Conservation (phyloP, 2,113 vertebrate species). For the Syngnathoides biaculeatus region DNA sequence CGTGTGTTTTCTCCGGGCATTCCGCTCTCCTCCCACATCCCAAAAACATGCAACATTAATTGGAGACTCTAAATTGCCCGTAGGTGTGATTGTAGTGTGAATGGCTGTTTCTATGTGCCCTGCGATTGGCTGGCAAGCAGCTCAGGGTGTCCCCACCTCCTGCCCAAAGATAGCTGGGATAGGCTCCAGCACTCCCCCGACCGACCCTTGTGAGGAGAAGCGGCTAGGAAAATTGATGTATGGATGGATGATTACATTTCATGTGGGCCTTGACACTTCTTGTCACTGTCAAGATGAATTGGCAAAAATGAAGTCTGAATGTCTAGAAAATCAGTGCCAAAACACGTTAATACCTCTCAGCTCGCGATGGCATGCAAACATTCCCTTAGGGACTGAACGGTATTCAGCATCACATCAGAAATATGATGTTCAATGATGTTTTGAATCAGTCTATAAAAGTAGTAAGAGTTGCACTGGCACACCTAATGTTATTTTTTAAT, state of each 20-base stretch:
- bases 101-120: too few species aligned
- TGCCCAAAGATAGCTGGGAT: too few species aligned
- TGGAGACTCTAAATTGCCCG: too few species aligned
- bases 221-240: too few species aligned
- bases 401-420: background rate
- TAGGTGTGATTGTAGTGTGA: too few species aligned
- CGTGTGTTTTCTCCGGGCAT: too few species aligned
- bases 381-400: background rate
- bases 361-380: background rate
- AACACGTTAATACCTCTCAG: background rate
- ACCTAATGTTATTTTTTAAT: background rate
- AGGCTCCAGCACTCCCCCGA: too few species aligned
- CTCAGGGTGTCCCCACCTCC: too few species aligned
- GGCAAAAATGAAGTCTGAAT: background rate
- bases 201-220: too few species aligned
- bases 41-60: too few species aligned
- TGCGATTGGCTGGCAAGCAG: too few species aligned
- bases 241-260: background rate
- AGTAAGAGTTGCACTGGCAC: background rate
- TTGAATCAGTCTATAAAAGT: background rate
- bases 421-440: background rate
- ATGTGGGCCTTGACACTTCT: background rate
- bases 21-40: too few species aligned
- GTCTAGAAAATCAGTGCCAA: background rate
- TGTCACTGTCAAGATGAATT: background rate